These are phyloP conservation scores for Heteromurus nitidus DNA, from an alignment of 2,888 invertebrate genomes.

Conservation along the genomic window DNA sequence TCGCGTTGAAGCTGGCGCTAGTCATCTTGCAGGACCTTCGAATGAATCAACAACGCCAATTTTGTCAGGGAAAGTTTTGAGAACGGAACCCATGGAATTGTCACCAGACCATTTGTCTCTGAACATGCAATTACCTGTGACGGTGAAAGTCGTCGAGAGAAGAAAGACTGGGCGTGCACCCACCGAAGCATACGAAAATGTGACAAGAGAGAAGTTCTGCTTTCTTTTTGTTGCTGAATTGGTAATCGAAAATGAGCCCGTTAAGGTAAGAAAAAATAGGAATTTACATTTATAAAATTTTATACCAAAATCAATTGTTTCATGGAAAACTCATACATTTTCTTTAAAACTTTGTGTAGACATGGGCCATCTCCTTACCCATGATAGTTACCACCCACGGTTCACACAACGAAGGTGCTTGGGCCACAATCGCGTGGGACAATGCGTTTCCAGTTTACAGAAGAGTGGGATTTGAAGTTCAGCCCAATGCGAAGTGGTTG, in stretches of 20 bases:
- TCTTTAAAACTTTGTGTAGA: neutral
- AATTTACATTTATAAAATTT: too few species aligned
- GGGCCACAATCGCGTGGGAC: conserved; percentile 46
- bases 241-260: neutral
- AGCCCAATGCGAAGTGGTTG: neutral
- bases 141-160: neutral
- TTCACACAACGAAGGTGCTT: conserved; percentile 41
- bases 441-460: conserved; percentile 19
- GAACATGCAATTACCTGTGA: neutral
- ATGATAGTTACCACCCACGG: conserved; percentile 45
- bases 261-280: neutral
- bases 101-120: neutral
- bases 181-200: neutral
- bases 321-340: neutral
- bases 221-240: conserved; percentile 13
- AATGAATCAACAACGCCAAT: too few species aligned
- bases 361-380: conserved; percentile 37
- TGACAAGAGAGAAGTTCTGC: conserved; percentile 15
- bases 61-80: neutral
- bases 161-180: neutral
- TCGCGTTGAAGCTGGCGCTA: too few species aligned
- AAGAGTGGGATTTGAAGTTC: conserved; percentile 32
- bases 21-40: too few species aligned
- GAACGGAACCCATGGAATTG: neutral
- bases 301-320: too few species aligned